Base-by-base conservation (phyloP, 2,797 vertebrate genomes). In the Crenichthys baileyi region DNA sequence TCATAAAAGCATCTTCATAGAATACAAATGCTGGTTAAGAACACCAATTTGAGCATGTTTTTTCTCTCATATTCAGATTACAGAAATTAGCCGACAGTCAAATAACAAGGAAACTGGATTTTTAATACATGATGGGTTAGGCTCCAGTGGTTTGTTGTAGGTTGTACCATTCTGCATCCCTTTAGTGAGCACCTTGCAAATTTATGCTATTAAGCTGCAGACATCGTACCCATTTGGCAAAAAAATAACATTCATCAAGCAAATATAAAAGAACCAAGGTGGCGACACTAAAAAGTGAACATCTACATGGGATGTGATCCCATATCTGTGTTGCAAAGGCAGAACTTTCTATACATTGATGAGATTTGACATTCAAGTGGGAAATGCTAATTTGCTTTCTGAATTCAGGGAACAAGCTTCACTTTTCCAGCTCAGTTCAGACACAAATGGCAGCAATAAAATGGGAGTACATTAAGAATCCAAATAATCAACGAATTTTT, bases 171-270 rank as follows among this genome's bases (percentile, higher is more conserved):
- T 88, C 89, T 85, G 83, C 86, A 75, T 87, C 75, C 48, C 70
- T 85, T 84, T 56, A 82, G 48, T 78, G 72, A 85, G 76, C 80
- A 86, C 72, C 77, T 83, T 73, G 79, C 79, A 82, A 82, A 83
- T 29, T 24, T 41, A 74, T 2, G 70, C 87, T 76, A 83, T 72
- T 68, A 73, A 88, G 90, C 91, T 91, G 83, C 90, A 87, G 78
- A 90, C 78, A 60, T 88, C 73, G 93, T 95, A 95, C 93, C 93
- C 87, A 80, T 94, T 95, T 95, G 93, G 91, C 93, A 93, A 95
- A 92, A 82, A 94, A 93, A 87, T 92, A 93, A 94, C 90, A 94
- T 92, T 93, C 92, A 93, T 90, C 68, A 80, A 93, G 87, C 82
- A 83, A 90, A 77, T 71, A 75, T 89, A 31, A 7, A 89, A 83